Evolutionary conservation across 2,797 vertebrate genomes (phyloP).

Genomic region (Orientallactaga sibirica): DNA sequence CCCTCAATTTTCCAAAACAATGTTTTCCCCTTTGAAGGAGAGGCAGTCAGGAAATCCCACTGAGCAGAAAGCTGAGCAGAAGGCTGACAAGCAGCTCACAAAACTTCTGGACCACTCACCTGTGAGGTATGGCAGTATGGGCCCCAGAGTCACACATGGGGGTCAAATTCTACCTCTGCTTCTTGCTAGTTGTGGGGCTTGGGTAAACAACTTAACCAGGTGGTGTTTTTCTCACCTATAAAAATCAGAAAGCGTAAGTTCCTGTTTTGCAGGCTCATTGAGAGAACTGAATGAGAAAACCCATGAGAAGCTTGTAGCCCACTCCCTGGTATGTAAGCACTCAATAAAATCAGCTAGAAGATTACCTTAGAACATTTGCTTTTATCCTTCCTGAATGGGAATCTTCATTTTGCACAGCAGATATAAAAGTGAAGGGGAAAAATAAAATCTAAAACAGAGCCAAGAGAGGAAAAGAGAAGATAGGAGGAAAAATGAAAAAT

Average conservation of each 20-base stretch:
- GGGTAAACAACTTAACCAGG: neutral
- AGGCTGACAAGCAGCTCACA: neutral
- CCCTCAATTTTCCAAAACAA: neutral
- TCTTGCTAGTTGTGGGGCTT: neutral
- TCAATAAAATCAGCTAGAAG: neutral
- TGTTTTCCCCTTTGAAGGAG: slow-evolving; percentile 9
- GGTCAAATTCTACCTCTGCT: neutral
- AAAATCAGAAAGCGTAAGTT: neutral
- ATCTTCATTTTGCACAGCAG: neutral
- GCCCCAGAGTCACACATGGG: neutral
- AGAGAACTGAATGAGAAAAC: neutral
- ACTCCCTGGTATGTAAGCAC: neutral
- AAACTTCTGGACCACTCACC: neutral
- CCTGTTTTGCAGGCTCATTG: neutral
- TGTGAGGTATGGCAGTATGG: neutral
- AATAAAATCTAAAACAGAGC: neutral
- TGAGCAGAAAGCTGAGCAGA: neutral
- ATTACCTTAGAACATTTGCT: neutral
- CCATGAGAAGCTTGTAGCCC: neutral
- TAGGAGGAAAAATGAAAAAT: neutral
- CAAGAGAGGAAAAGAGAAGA: neutral
- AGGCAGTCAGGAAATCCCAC: neutral
- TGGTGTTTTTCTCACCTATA: neutral
- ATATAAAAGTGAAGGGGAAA: neutral
- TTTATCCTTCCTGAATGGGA: neutral